These are phyloP conservation scores for Sprattus sprattus DNA, from an alignment of 2,113 vertebrate species.

Conservation along the genomic window DNA sequence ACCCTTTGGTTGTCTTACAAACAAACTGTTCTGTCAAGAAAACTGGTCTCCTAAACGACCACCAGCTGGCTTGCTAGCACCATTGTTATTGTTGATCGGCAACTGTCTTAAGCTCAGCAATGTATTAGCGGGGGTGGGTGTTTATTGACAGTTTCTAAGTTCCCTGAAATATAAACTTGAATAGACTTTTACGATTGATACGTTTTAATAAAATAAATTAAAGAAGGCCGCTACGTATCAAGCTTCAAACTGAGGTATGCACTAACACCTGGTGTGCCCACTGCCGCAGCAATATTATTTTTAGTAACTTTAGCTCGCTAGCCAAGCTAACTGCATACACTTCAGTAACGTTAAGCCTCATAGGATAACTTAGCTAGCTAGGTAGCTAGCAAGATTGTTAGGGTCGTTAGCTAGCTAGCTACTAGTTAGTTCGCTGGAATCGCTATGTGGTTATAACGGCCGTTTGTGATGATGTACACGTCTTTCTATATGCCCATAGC, in stretches of 20 bases:
- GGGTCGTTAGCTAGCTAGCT: slow-evolving; percentile 53
- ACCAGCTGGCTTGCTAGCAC: background rate
- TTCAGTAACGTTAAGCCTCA: slow-evolving; percentile 50
- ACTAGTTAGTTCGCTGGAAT: background rate
- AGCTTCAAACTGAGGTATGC: background rate
- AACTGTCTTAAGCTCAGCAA: background rate
- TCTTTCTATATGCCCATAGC: background rate
- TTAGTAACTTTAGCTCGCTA: slow-evolving; percentile 54
- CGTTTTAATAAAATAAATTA: background rate
- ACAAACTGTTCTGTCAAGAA: background rate
- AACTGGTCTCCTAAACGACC: background rate
- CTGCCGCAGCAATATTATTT: background rate
- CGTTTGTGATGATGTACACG: background rate
- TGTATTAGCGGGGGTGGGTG: background rate
- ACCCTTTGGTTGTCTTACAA: background rate
- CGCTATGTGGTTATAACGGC: background rate
- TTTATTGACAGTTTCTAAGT: background rate
- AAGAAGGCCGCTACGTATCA: background rate
- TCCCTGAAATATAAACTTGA: background rate
- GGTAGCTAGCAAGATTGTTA: slow-evolving; percentile 32
- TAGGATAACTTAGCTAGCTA: slow-evolving; percentile 24
- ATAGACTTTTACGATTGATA: background rate
- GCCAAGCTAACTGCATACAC: slow-evolving; percentile 19
- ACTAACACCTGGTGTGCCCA: background rate
- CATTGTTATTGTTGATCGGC: background rate